Base-by-base conservation (phyloP, 2,797 vertebrate genomes). In the Margarornis squamiger region DNA sequence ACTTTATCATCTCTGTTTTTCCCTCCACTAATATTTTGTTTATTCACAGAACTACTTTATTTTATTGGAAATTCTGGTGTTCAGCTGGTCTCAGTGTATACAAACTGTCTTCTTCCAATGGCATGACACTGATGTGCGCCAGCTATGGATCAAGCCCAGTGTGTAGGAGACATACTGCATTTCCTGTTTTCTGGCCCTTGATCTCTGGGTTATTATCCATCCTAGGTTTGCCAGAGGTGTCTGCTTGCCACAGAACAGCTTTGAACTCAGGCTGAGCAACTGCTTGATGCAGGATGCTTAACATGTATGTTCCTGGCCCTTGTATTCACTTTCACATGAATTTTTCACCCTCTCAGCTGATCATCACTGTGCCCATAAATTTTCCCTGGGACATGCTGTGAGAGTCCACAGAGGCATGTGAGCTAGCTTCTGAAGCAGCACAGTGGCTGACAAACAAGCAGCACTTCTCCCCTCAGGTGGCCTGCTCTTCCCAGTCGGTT, bases 21-120 rank as follows among this genome's bases (percentile, higher is more conserved):
- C 85, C 92, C 92, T 86, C 59, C 12, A 17, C 30, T 82, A 87
- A 76, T 88, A 92, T 91, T 97, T 86, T 96, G 92, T 96, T 95
- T 96, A 95, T 95, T 93, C 80, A 65, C 61, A 89, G 27, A 95
- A 79, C 57, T 90, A 88, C 63, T 96, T 88, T 80, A 88, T 93
- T 94, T 95, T 92, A 71, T 61, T 94, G 71, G 71, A 59, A 88
- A 62, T 88, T 94, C 59, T 88, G 45, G 13, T 48, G 67, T 88
- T 95, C 95, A 96, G 71, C 90, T 92, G 88, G 41, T 76, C 63
- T 94, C 49, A 85, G 84, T 90, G 86, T 90, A 76, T 54, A 85
- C 59, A 87, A 78, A 76, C 61, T 57, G 30, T 67, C 59, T 81
- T 91, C 45, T 88, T 74, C 57, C 80, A 77, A 32, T 9, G 67